Conservation (phyloP, 2,888 invertebrate genomes). For the Cantharis lateralis region DNA sequence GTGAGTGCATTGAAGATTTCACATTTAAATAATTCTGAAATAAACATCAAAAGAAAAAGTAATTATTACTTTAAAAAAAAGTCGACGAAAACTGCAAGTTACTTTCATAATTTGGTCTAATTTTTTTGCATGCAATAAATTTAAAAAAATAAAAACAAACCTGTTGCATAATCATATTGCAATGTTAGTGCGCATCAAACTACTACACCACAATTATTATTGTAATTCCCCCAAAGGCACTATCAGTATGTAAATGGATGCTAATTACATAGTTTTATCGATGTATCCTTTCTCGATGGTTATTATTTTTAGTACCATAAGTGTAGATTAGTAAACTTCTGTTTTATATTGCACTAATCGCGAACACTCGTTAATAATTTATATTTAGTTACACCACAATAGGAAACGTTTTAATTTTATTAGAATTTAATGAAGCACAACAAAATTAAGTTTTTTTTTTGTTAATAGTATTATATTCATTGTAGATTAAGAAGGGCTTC, state of each 20-base stretch:
- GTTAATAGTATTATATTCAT: neutral
- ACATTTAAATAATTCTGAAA: neutral
- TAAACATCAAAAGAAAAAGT: neutral
- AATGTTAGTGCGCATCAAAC: neutral
- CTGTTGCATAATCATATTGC: conserved; percentile 30
- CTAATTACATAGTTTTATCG: neutral
- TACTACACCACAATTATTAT: neutral
- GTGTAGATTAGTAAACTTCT: neutral
- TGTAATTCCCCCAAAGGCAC: neutral
- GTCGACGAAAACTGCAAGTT: neutral
- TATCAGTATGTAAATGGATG: neutral
- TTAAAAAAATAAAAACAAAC: conserved; percentile 10
- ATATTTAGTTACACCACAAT: neutral
- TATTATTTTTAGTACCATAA: neutral
- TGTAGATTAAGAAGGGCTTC: neutral
- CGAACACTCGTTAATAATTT: neutral
- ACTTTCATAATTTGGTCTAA: neutral
- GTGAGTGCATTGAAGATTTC: neutral
- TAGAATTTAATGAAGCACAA: neutral
- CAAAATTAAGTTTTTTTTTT: neutral
- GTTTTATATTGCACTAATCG: neutral
- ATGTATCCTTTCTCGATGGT: neutral
- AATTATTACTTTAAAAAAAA: neutral
- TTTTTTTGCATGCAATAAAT: neutral
- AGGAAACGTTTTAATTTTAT: neutral